Percentiles rank a stretch among this genome's conserved stretches.
phyloP scores from a whole-genome alignment of 2,888 invertebrate genomes.

The Ochlodes sylvanus region DNA sequence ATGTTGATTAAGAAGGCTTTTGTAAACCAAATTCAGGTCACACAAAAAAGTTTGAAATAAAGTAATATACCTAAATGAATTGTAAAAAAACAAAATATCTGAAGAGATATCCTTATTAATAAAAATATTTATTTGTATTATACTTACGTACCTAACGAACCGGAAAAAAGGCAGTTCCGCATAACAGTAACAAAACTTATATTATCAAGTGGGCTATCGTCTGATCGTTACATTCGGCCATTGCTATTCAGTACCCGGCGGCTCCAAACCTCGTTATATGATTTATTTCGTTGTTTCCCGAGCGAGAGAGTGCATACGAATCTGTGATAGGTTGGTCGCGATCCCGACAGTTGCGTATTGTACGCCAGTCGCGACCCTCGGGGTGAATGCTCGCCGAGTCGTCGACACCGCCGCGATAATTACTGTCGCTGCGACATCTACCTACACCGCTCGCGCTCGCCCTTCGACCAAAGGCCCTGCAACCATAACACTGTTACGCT shows the following conservation, averaged over 20 bases:
- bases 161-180: not conserved
- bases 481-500: slow-evolving; percentile 45
- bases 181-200: not conserved
- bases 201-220: slow-evolving; percentile 7
- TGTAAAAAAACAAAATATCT: no score
- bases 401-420: slow-evolving; percentile 81
- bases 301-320: slow-evolving; percentile 50
- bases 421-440: slow-evolving; percentile 73
- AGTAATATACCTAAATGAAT: no score
- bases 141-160: no score
- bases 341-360: slow-evolving; percentile 74
- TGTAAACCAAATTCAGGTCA: no score
- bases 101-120: no score
- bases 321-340: slow-evolving; percentile 62
- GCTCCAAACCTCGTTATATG: slow-evolving; percentile 37
- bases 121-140: not conserved
- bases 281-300: slow-evolving; percentile 42
- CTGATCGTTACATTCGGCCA: not conserved
- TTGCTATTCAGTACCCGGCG: slow-evolving; percentile 22
- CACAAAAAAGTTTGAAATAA: no score
- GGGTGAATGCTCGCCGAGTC: slow-evolving; percentile 83
- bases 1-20: no score
- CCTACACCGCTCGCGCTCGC: slow-evolving; percentile 60
- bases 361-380: slow-evolving; percentile 65
- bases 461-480: slow-evolving; percentile 51